Evolutionary conservation across 2,797 vertebrate species (phyloP).

Genomic region (Triplophysa bombifrons): DNA sequence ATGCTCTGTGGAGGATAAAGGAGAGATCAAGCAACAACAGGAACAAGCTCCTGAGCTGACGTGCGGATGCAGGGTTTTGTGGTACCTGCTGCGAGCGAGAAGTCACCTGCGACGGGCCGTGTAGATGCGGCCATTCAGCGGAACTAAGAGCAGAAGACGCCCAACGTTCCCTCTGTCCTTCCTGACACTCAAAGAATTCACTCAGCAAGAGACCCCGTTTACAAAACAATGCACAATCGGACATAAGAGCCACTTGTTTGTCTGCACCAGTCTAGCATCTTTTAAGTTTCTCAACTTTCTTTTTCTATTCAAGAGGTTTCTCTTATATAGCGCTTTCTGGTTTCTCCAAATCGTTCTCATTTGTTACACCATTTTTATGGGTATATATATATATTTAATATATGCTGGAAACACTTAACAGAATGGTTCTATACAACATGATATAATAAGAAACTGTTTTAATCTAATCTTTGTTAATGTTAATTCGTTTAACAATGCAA

Average conservation of each 20-base stretch:
- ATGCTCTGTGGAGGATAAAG: slow-evolving; percentile 42
- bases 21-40: slow-evolving; percentile 21
- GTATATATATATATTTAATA: no score
- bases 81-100: slow-evolving; percentile 45
- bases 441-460: no score
- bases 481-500: no score
- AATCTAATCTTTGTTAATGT: no score
- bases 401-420: no score
- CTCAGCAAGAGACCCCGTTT: slow-evolving; percentile 31
- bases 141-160: slow-evolving; percentile 18
- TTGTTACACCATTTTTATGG: neutral
- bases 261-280: neutral
- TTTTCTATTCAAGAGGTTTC: neutral
- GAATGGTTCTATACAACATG: no score
- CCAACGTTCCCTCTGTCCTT: slow-evolving; percentile 22
- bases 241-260: slow-evolving; percentile 11
- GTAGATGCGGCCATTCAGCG: slow-evolving; percentile 25
- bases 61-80: slow-evolving; percentile 28
- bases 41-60: slow-evolving; percentile 40
- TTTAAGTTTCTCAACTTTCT: slow-evolving; percentile 6
- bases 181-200: slow-evolving; percentile 37
- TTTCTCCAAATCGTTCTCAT: neutral
- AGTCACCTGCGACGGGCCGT: slow-evolving; percentile 40
- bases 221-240: slow-evolving; percentile 6
- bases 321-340: neutral